phyloP scores from a whole-genome alignment of 2,113 vertebrate genomes.

The Ptilorrhoa leucosticta region DNA sequence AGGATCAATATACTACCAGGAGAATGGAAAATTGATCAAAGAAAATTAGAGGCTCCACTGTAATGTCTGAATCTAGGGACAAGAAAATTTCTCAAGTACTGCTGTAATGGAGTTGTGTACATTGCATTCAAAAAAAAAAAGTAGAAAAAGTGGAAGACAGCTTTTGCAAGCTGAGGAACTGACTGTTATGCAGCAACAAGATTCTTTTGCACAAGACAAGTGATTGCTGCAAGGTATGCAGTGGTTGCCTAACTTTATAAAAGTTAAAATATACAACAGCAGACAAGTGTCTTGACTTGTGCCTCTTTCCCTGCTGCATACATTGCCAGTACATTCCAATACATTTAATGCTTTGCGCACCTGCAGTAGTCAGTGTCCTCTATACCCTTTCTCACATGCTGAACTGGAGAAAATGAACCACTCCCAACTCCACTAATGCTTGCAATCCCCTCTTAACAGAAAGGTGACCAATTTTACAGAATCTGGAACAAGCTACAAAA shows the following conservation, averaged over 20 bases:
- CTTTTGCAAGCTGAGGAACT: background rate
- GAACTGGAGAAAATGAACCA: background rate
- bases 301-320: background rate
- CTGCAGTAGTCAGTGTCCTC: background rate
- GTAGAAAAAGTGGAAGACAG: background rate
- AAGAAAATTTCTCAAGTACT: background rate
- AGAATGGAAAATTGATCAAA: background rate
- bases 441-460: background rate
- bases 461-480: background rate
- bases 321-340: background rate
- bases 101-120: background rate
- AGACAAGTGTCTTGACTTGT: background rate
- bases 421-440: background rate
- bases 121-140: background rate
- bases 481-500: background rate
- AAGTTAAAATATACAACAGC: background rate
- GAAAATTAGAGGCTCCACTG: background rate
- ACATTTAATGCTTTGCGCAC: background rate
- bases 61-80: background rate
- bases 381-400: background rate
- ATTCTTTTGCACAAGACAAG: background rate
- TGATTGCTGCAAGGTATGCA: background rate
- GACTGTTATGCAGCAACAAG: background rate
- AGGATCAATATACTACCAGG: background rate
- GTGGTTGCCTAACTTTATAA: background rate